These are phyloP conservation scores for Diplazon laetatorius DNA, from an alignment of 2,888 invertebrate species.

Conservation along the genomic window DNA sequence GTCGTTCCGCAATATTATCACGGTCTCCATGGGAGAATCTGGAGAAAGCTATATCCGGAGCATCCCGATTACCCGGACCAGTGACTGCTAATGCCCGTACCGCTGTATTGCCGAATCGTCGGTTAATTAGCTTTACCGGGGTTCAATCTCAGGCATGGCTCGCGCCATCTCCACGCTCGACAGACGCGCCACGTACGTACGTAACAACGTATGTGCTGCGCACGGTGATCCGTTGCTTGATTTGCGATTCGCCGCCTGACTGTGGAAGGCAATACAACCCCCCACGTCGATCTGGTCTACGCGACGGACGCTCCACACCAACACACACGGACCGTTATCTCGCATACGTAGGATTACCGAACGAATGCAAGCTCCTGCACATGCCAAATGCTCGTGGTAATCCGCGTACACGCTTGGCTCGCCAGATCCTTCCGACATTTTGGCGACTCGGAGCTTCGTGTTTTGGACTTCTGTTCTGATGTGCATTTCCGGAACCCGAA, in stretches of 20 bases:
- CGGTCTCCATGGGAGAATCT: constrained; percentile 39
- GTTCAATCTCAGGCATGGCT: constrained; percentile 73
- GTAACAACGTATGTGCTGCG: constrained; percentile 6
- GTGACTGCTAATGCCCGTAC: constrained; percentile 64
- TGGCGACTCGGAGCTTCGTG: background rate
- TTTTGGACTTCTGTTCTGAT: constrained; percentile 6
- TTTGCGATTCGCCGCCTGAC: constrained; percentile 33
- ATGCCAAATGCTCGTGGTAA: constrained; percentile 60
- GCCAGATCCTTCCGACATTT: constrained; percentile 7
- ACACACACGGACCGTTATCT: background rate
- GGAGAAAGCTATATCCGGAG: constrained; percentile 36
- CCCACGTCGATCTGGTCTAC: constrained; percentile 7
- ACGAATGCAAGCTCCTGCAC: constrained; percentile 63
- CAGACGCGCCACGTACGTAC: constrained; percentile 42
- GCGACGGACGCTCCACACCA: constrained; percentile 46
- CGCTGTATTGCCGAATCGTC: constrained; percentile 69
- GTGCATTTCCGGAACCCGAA: background rate
- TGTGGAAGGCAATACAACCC: constrained; percentile 66
- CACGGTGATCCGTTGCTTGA: constrained; percentile 41
- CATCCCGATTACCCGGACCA: constrained; percentile 57
- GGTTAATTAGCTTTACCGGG: constrained; percentile 73
- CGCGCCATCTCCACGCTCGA: constrained; percentile 66
- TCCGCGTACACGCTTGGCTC: constrained; percentile 49
- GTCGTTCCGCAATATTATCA: constrained; percentile 25
- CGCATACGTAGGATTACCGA: constrained; percentile 68